Base-by-base conservation (phyloP, 2,888 invertebrate genomes). In the Odontomyia ornata region DNA sequence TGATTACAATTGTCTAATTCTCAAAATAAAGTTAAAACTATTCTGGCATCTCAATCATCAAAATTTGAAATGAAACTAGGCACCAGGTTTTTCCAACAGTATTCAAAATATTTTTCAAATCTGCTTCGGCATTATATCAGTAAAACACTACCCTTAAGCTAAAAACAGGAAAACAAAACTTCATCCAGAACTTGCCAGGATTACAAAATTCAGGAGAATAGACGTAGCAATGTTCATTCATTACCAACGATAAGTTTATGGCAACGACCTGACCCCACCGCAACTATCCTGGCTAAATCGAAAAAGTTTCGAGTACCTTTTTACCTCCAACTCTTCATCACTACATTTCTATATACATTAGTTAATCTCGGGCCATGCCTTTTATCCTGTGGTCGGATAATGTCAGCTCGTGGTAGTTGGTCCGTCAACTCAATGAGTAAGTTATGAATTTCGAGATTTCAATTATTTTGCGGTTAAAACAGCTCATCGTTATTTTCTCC, bases 401-500 rank as follows among this genome's bases (percentile, higher is more conserved):
- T 36, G 36, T 36, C 36, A 36, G 36, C 36, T 36, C 9, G 36
- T 36, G 13, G n/a, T 52, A 13, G 52, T n/a, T 52, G 52, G 52
- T 18, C 52, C n/a, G 52, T 18, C 52, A 15, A 52, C 52, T 15
- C 52, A 52, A n/a, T n/a, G 52, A 52, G 52, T 52, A 52, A 52
- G 52, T 52, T 52, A 52, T 52, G 52, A 52, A 52, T 52, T 52
- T 52, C 52, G 52, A 52, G 52, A 52, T 52, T 52, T 52, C 52
- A 52, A 52, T 52, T 52, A 52, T 52, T 4, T 52, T 52, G 52
- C 18, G 52, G 52, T 4, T 15, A 13, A 36, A 36, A 36, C 18
- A 18, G 52, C 18, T 52, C 52, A 18, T 52, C 52, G 52, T 52
- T 18, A 18, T 52, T 52, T n/a, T 52, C 52, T 52, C 52, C 52